A percentile compares a stretch with the other conserved stretches of the same genome.
Evolutionary conservation across 2,113 vertebrate species (phyloP).

Genomic region (Plotosus lineatus): DNA sequence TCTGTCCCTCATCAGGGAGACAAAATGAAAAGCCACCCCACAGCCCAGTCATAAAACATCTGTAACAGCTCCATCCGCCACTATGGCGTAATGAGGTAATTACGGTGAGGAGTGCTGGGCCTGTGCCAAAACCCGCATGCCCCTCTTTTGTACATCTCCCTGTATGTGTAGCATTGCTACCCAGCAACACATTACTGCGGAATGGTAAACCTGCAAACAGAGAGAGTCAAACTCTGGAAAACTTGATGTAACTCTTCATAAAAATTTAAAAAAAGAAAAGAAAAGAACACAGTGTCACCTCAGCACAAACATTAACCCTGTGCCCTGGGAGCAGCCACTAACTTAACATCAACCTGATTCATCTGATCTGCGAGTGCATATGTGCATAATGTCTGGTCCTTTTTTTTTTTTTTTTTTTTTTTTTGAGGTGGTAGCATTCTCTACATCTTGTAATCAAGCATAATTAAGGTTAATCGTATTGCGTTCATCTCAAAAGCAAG

Average conservation of each 20-base stretch:
- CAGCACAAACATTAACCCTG: constrained; percentile 18
- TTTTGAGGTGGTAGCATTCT: constrained; percentile 55
- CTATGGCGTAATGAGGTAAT: constrained; percentile 77
- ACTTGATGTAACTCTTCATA: constrained; percentile 24
- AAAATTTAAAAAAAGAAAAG: too few species aligned
- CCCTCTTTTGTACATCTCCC: constrained; percentile 66
- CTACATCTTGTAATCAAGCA: constrained; percentile 77
- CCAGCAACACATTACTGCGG: constrained; percentile 34
- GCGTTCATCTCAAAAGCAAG: constrained; percentile 69
- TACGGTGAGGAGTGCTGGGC: constrained; percentile 69
- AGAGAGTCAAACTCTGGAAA: constrained; percentile 19
- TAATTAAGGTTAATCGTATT: constrained; percentile 78
- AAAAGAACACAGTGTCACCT: constrained; percentile 22
- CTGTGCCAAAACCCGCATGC: constrained; percentile 65
- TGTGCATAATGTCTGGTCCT: constrained; percentile 72
- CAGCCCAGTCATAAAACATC: constrained; percentile 77
- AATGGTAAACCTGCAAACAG: constrained; percentile 31
- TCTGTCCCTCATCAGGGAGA: constrained; percentile 76
- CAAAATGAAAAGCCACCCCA: constrained; percentile 73
- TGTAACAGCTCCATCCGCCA: constrained; percentile 78
- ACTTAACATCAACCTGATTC: constrained; percentile 51
- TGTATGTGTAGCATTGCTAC: constrained; percentile 45
- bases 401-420: constrained; percentile 59
- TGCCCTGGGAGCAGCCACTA: neutral
- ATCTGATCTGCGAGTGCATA: constrained; percentile 70